These are phyloP conservation scores for Drosophila prosaltans DNA, from an alignment of 1,140 invertebrate genomes.

Conservation along the genomic window DNA sequence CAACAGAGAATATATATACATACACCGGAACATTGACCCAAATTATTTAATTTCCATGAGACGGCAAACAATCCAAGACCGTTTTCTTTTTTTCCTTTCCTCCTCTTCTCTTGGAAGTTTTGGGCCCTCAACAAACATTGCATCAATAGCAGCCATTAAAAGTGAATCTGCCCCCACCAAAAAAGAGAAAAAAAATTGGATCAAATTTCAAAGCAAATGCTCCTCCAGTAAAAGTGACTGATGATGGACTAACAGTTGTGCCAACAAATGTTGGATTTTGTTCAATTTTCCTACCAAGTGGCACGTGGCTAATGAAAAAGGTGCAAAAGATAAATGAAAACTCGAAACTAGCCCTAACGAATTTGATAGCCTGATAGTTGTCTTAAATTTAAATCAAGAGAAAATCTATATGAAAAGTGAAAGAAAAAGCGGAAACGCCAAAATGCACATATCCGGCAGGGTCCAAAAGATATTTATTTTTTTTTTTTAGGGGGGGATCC, in stretches of 20 bases:
- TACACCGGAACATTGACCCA: slow-evolving; percentile 69
- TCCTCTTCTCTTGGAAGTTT: slow-evolving; percentile 18
- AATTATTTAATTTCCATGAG: slow-evolving; percentile 39
- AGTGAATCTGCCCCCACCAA: slow-evolving; percentile 54
- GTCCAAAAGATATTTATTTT: slow-evolving; percentile 26
- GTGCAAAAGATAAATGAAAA: slow-evolving; percentile 73
- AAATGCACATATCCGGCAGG: slow-evolving; percentile 64
- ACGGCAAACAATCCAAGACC: slow-evolving; percentile 45
- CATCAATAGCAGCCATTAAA: slow-evolving; percentile 58
- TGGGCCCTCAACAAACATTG: slow-evolving; percentile 64
- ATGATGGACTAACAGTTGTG: slow-evolving; percentile 68
- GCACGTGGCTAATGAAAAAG: slow-evolving; percentile 73
- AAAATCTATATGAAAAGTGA: slow-evolving; percentile 66
- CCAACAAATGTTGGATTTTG: slow-evolving; percentile 72
- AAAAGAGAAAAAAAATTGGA: slow-evolving; percentile 31
- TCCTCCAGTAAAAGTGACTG: slow-evolving; percentile 47
- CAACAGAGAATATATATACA: background rate
- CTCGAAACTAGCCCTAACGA: slow-evolving; percentile 61
- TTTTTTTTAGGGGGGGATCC: slow-evolving; percentile 19
- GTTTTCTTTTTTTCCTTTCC: slow-evolving; percentile 28
- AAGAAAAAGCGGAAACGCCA: slow-evolving; percentile 73
- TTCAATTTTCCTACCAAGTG: slow-evolving; percentile 35
- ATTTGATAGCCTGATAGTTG: slow-evolving; percentile 51
- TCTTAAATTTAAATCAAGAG: slow-evolving; percentile 38
- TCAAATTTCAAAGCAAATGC: slow-evolving; percentile 71